Conservation (phyloP, 2,797 vertebrate species). For the Acrossocheilus wenchowensis region DNA sequence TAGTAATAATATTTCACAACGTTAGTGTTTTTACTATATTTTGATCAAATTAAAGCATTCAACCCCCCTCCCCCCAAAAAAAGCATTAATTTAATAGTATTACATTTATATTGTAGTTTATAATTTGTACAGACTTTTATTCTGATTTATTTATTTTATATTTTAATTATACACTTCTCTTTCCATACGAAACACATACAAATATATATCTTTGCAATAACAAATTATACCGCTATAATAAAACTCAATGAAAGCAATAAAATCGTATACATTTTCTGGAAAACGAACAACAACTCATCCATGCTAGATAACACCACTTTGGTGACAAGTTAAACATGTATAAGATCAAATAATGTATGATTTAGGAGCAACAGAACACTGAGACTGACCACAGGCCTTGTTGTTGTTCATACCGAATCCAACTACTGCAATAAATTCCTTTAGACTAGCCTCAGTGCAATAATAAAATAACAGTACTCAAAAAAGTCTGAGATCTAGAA, state of each 20-base stretch:
- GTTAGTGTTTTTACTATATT: neutral
- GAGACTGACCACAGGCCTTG: neutral
- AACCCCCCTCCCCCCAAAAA: neutral
- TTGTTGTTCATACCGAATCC: conserved; percentile 5
- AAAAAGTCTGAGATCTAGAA: conserved; percentile 10
- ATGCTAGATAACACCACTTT: neutral
- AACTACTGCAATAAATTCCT: conserved; percentile 23
- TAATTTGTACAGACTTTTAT: too few relatives aligned
- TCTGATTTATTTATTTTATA: neutral
- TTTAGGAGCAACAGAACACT: neutral
- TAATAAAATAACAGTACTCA: conserved; percentile 36
- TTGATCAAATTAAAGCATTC: neutral
- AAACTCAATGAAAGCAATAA: neutral
- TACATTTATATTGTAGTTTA: too few relatives aligned
- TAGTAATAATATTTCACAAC: neutral
- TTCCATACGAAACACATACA: neutral
- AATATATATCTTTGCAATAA: neutral
- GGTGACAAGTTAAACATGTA: neutral
- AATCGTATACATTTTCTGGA: neutral
- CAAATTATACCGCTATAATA: neutral
- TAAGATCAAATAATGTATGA: neutral
- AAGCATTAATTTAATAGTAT: neutral
- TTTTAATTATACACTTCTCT: neutral
- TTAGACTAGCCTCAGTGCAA: conserved; percentile 30
- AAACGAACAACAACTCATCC: neutral